Percentiles rank a stretch among this genome's conserved stretches.
Evolutionary conservation across 92 coral and sea anemone species (phyloP).

Genomic region (Chrysogorgia sp.): DNA sequence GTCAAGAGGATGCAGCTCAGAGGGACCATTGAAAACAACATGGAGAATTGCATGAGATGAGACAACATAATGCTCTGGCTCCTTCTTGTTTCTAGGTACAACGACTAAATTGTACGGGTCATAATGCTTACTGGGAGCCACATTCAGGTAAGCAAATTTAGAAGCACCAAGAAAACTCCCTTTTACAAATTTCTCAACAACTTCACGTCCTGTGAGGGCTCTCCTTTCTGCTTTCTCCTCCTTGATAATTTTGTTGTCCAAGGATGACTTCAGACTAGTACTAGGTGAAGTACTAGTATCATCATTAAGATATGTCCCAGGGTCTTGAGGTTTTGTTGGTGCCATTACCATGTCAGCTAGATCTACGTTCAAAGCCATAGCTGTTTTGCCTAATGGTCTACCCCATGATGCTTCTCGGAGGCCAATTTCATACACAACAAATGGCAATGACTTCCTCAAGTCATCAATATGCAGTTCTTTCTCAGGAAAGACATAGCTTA

Average conservation of each 20-base stretch:
- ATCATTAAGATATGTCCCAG: slow-evolving; percentile 56
- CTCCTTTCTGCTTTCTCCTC: slow-evolving; percentile 20
- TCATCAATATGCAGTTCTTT: slow-evolving; percentile 73
- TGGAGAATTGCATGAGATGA: slow-evolving; percentile 94
- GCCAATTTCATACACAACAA: slow-evolving; percentile 84
- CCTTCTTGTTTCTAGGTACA: slow-evolving; percentile 78
- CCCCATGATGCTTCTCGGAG: slow-evolving; percentile 85
- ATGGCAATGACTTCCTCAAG: slow-evolving; percentile 77
- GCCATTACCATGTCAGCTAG: slow-evolving; percentile 78
- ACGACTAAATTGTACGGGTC: slow-evolving; percentile 89
- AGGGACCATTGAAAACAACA: slow-evolving; percentile 75
- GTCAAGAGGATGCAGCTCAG: slow-evolving; percentile 80
- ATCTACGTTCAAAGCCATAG: slow-evolving; percentile 78
- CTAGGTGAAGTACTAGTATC: slow-evolving; percentile 34
- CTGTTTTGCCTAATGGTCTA: slow-evolving; percentile 84
- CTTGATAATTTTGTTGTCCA: slow-evolving; percentile 31
- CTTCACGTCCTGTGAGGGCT: slow-evolving; percentile 81
- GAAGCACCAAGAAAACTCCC: slow-evolving; percentile 80
- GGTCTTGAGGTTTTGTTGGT: slow-evolving; percentile 71
- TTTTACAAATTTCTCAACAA: slow-evolving; percentile 83
- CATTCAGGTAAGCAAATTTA: slow-evolving; percentile 90
- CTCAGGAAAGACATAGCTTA: slow-evolving; percentile 47
- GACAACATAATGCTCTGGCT: slow-evolving; percentile 92
- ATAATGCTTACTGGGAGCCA: slow-evolving; percentile 74
- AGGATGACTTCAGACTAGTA: slow-evolving; percentile 25